These are phyloP conservation scores for Gryon sp. DNA, from an alignment of 1,140 invertebrate genomes.

Conservation along the genomic window DNA sequence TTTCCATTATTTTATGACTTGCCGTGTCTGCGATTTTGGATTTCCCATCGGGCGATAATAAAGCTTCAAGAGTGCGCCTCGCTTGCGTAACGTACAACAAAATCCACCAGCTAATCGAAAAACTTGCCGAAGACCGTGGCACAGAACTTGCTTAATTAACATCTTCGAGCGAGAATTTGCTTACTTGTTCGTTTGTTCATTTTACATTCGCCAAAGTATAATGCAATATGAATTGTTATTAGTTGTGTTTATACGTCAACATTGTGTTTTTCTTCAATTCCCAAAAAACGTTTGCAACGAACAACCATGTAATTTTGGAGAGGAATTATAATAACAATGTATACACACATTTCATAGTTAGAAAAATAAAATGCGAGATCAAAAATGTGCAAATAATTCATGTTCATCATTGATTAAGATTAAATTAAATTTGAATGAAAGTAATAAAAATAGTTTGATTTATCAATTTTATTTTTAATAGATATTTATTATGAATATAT, in stretches of 20 bases:
- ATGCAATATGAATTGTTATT: constrained; percentile 49
- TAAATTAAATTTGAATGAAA: too few relatives aligned
- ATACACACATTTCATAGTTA: too few relatives aligned
- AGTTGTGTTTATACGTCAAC: constrained; percentile 35
- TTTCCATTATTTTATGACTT: constrained; percentile 74
- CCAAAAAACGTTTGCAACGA: constrained; percentile 18
- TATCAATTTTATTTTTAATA: too few relatives aligned
- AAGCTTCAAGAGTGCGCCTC: constrained; percentile 58
- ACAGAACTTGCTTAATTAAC: constrained; percentile 77
- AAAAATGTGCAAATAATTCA: too few relatives aligned
- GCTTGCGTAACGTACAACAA: constrained; percentile 74
- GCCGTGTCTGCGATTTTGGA: constrained; percentile 68
- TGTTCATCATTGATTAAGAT: too few relatives aligned
- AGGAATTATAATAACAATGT: too few relatives aligned
- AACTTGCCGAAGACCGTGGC: constrained; percentile 73
- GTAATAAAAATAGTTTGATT: too few relatives aligned
- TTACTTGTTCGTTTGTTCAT: constrained; percentile 59
- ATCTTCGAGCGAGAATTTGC: constrained; percentile 70
- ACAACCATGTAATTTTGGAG: constrained; percentile 1
- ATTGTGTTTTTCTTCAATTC: not conserved
- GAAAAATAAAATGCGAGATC: too few relatives aligned
- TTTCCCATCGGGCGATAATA: constrained; percentile 73
- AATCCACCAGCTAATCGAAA: constrained; percentile 77
- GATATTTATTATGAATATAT: too few relatives aligned
- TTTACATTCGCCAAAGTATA: constrained; percentile 46